Percentiles rank a stretch among this genome's conserved stretches.
phyloP scores from a whole-genome alignment of 1,140 invertebrate genomes.

The Bombus pyrosoma region DNA sequence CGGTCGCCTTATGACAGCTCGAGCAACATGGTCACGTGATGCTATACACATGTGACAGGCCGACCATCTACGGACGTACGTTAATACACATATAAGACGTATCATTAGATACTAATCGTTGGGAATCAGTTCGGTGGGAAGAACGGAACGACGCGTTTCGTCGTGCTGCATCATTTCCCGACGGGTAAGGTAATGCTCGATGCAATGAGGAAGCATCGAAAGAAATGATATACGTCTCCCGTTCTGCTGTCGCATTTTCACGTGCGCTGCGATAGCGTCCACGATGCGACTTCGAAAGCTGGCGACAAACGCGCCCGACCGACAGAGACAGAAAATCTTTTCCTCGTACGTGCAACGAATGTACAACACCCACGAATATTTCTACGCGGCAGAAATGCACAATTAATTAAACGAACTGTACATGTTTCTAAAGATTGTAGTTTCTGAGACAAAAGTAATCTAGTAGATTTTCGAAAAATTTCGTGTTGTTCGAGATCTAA shows the following conservation, averaged over 20 bases:
- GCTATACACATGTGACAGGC: background rate
- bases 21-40: conserved; percentile 8
- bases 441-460: background rate
- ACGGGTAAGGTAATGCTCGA: background rate
- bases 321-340: conserved; percentile 28
- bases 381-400: background rate
- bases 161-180: conserved; percentile 34
- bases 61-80: background rate
- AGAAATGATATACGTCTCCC: background rate
- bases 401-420: conserved; percentile 14
- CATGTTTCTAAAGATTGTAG: background rate
- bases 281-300: background rate
- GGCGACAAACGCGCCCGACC: background rate
- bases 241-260: conserved; percentile 24
- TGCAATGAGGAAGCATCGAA: conserved; percentile 38
- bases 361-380: background rate
- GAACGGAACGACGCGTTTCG: background rate
- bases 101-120: conserved; percentile 32
- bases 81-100: background rate
- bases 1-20: background rate
- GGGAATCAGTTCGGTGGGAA: conserved; percentile 25
- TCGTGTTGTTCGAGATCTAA: background rate
- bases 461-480: background rate
- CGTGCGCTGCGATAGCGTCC: background rate
- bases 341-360: conserved; percentile 41